Evolutionary conservation across 2,888 invertebrate species (phyloP).

Genomic region (Serrognathus titanus): DNA sequence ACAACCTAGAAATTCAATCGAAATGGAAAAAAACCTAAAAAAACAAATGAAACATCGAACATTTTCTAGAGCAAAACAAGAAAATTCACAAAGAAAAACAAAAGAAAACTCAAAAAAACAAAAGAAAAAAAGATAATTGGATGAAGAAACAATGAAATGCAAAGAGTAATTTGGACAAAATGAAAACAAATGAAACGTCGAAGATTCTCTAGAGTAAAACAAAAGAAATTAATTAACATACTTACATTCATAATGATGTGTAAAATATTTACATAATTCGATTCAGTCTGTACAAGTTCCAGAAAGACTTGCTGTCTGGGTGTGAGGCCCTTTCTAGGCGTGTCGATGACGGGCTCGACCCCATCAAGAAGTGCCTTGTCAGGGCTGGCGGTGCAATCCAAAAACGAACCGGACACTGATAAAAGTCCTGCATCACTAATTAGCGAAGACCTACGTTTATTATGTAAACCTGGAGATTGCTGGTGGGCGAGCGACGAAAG

Average conservation of each 20-base stretch:
- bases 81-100: no score
- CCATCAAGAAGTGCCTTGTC: slow-evolving; percentile 50
- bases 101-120: no score
- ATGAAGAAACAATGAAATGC: no score
- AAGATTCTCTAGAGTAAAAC: neutral
- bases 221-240: slow-evolving; percentile 13
- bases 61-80: no score
- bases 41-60: no score
- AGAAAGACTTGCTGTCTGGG: slow-evolving; percentile 80
- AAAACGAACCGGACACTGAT: slow-evolving; percentile 81
- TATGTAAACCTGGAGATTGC: slow-evolving; percentile 54
- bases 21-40: no score
- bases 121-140: no score
- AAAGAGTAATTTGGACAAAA: no score
- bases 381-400: slow-evolving; percentile 84
- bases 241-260: slow-evolving; percentile 87
- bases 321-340: slow-evolving; percentile 66
- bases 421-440: slow-evolving; percentile 81
- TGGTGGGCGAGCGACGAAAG: slow-evolving; percentile 57
- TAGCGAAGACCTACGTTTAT: slow-evolving; percentile 76
- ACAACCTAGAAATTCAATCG: no score
- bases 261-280: slow-evolving; percentile 94
- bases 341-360: slow-evolving; percentile 49
- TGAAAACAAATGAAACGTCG: no score
- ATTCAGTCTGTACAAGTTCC: slow-evolving; percentile 94